These are phyloP conservation scores for Holothuria glaberrima DNA, from an alignment of 35 echinoderm and acorn worm genomes.

Conservation along the genomic window DNA sequence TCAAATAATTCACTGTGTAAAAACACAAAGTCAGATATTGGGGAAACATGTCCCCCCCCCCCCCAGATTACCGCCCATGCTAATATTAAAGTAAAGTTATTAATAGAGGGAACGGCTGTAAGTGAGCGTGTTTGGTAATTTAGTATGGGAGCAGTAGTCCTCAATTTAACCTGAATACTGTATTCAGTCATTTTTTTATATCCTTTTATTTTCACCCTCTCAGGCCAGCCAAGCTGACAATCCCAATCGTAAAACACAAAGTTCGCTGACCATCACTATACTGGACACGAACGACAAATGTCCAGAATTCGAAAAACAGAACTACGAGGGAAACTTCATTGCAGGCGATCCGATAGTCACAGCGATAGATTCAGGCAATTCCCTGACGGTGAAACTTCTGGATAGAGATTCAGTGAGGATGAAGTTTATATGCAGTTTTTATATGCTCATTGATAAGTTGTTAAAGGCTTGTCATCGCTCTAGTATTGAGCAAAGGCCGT, in stretches of 20 bases:
- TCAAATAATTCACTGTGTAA: no score
- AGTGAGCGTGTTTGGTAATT: no score
- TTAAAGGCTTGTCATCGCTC: no score
- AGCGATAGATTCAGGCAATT: neutral
- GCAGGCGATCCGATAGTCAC: constrained; percentile 1
- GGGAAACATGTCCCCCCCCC: no score
- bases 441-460: no score
- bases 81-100: no score
- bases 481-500: no score
- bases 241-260: constrained; percentile 16
- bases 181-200: neutral
- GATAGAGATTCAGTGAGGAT: constrained; percentile 6
- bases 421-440: neutral
- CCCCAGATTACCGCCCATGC: no score
- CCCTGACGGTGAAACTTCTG: neutral
- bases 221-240: constrained; percentile 29
- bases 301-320: neutral
- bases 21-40: no score
- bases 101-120: no score
- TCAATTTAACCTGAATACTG: no score
- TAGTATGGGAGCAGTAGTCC: no score
- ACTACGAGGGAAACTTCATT: constrained; percentile 33
- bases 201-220: neutral
- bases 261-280: neutral
- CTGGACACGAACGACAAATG: constrained; percentile 19